phyloP scores from a whole-genome alignment of 2,113 vertebrate species.

The Oncorhynchus mykiss region DNA sequence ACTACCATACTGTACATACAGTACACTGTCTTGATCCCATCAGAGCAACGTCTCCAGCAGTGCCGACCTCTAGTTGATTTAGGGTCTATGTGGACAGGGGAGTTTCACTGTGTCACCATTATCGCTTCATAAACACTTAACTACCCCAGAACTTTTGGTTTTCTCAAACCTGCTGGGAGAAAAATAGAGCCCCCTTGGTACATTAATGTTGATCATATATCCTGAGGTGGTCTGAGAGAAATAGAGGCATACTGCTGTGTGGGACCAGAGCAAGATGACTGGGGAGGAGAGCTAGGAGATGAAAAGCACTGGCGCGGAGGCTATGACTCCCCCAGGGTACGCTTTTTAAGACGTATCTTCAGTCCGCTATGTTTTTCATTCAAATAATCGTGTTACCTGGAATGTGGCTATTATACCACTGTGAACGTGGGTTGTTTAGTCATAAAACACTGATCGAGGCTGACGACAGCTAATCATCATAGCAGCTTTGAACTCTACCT shows the following conservation, averaged over 20 bases:
- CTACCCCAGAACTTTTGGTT: constrained; percentile 42
- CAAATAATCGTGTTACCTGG: constrained; percentile 24
- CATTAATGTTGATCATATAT: constrained; percentile 41
- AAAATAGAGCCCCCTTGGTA: constrained; percentile 27
- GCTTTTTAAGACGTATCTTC: constrained; percentile 30
- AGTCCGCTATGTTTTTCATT: constrained; percentile 41
- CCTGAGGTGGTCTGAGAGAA: constrained; percentile 15
- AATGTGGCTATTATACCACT: not conserved
- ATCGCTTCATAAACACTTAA: constrained; percentile 53
- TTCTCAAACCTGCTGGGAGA: constrained; percentile 47
- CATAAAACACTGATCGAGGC: constrained; percentile 12
- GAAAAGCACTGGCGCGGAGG: constrained; percentile 29
- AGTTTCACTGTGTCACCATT: constrained; percentile 43
- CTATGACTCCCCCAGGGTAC: constrained; percentile 21
- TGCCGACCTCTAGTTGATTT: not conserved
- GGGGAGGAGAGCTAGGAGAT: constrained; percentile 30
- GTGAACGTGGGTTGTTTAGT: not conserved
- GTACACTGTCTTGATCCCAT: too few species aligned
- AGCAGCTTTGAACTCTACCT: not conserved
- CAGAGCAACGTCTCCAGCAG: not conserved
- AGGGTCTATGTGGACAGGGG: constrained; percentile 6
- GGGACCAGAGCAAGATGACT: constrained; percentile 11
- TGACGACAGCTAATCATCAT: not conserved
- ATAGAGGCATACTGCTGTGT: constrained; percentile 21
- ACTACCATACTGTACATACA: too few species aligned